Base-by-base conservation (phyloP, 2,797 vertebrate species). In the Leuciscus waleckii region DNA sequence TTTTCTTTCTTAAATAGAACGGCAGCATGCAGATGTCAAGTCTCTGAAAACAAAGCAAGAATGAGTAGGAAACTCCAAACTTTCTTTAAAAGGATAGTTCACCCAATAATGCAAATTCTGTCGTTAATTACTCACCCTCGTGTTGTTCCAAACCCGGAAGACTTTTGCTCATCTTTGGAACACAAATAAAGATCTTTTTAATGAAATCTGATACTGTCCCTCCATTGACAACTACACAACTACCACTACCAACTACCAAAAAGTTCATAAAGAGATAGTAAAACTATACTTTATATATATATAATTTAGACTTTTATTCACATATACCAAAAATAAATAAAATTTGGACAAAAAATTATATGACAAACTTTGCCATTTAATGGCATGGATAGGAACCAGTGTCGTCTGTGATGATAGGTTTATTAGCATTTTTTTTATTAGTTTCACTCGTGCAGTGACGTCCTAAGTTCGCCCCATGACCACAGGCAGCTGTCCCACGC, bases 401-500 rank as follows among this genome's bases (percentile, higher is more conserved):
- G 54, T 79, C 17, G 23, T 68, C 61, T 29, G 35, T 67, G 51
- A 54, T 37, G 39, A 39, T 56, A 19, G 41, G 71, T 63, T 61
- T 29, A 85, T 76, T 10, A 32, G 43, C 16, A 19, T 43, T 82
- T 56, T 35, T 78, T 68, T 58, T n/a, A 4, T 23, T 58, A 21
- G 49, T 76, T 51, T 61, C 49, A 75, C 67, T 78, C 35, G 1
- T 63, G 26, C 58, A 51, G 76, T 76, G 84, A 88, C 75, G 61
- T 86, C 84, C 37, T 63, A 51, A 51, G 75, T 65, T 85, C 29
- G 39, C 68, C 76, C 43, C 13, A 26, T 86, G 83, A 82, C 74
- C 85, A 74, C 46, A 84, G 84, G 81, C 91, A 92, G 91, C 90
- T 91, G 91, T 89, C 86, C 87, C 54, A 71, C 43, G 1, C 29